phyloP scores from a whole-genome alignment of 2,113 vertebrate species.

The Aegypius monachus region DNA sequence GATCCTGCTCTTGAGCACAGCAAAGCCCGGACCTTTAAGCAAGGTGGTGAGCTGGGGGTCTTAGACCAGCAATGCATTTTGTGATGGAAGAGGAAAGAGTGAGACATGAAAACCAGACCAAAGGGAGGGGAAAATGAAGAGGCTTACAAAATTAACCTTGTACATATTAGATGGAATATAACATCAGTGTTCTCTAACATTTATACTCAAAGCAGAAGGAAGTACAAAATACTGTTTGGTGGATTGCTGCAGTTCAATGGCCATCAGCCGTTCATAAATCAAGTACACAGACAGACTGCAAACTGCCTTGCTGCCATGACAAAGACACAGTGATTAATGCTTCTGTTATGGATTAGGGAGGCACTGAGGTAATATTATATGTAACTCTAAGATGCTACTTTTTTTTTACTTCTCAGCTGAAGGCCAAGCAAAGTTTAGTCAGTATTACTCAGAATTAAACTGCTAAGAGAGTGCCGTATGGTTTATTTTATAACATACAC shows the following conservation, averaged over 20 bases:
- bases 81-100: not conserved
- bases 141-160: not conserved
- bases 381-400: not conserved
- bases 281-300: conserved; percentile 7
- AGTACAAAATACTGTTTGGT: not conserved
- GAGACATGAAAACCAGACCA: not conserved
- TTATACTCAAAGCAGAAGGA: not conserved
- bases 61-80: not conserved
- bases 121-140: not conserved
- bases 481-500: not conserved
- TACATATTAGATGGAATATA: not conserved
- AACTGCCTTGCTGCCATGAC: conserved; percentile 6
- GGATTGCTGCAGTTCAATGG: conserved; percentile 39
- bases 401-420: not conserved
- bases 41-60: not conserved
- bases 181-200: not conserved
- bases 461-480: not conserved
- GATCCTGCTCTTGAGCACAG: not conserved
- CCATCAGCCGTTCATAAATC: conserved; percentile 55
- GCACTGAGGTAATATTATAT: not conserved
- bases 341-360: conserved; percentile 9
- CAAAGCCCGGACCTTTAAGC: not conserved
- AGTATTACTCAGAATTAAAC: not conserved
- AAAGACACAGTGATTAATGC: conserved; percentile 53
- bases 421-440: not conserved